Conservation (phyloP, 2,888 invertebrate genomes). For the Ophioninae sp. region DNA sequence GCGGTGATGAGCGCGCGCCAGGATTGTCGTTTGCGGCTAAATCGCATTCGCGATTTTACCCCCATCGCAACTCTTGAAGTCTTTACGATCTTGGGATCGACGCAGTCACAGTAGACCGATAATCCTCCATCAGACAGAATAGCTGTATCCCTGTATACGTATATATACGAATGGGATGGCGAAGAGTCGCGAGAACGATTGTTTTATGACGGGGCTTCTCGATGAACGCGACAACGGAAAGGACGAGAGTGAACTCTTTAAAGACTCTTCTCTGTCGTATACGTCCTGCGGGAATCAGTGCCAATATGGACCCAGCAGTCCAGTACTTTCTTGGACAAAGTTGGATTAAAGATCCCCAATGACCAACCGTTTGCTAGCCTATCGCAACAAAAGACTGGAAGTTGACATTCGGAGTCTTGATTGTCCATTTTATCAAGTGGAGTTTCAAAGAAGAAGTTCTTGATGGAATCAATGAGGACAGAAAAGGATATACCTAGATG, state of each 20-base stretch:
- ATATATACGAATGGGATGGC: conserved; percentile 23
- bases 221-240: conserved; percentile 55
- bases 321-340: not conserved
- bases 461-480: not conserved
- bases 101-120: conserved; percentile 31
- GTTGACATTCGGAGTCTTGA: not conserved
- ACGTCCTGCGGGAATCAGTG: conserved; percentile 7
- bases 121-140: conserved; percentile 49
- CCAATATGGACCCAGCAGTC: conserved; percentile 13
- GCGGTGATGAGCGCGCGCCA: conserved; percentile 49
- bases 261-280: conserved; percentile 16
- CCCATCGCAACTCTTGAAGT: conserved; percentile 49
- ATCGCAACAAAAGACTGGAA: not conserved
- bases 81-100: conserved; percentile 59
- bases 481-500: not conserved
- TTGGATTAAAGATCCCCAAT: not conserved
- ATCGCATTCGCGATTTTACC: conserved; percentile 50
- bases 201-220: conserved; percentile 61
- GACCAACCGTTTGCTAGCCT: not conserved
- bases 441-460: too few species aligned
- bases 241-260: conserved; percentile 19
- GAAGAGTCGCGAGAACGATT: conserved; percentile 58
- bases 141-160: conserved; percentile 7
- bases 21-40: conserved; percentile 52
- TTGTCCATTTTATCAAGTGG: not conserved